Percentiles rank a stretch among this genome's conserved stretches.
Conservation (phyloP, 2,797 vertebrate species). For the Labroides dimidiatus region DNA sequence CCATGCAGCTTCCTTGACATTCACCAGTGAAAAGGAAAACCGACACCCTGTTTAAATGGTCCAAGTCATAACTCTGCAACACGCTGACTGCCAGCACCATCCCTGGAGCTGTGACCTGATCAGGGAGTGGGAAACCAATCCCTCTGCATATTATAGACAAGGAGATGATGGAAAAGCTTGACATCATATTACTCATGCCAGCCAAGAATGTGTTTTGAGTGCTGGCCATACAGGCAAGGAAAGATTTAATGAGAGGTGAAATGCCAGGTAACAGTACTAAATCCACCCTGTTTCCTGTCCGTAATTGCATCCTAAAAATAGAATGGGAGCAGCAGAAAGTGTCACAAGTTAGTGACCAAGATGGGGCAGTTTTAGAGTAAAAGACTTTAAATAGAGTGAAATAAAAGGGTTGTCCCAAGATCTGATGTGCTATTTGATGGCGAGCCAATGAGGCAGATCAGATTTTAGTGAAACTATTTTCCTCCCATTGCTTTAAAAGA, state of each 20-base stretch:
- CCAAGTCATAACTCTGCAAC: slow-evolving; percentile 1
- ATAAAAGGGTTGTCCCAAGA: not conserved
- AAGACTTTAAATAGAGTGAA: not conserved
- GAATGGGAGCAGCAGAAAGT: not conserved
- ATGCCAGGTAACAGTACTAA: not conserved
- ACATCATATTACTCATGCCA: slow-evolving; percentile 18
- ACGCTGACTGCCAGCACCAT: slow-evolving; percentile 15
- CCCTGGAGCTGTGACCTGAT: slow-evolving; percentile 30
- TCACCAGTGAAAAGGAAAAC: slow-evolving; percentile 17
- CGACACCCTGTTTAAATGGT: slow-evolving; percentile 19
- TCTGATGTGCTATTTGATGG: not conserved
- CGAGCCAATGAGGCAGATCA: not conserved
- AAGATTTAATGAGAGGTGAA: slow-evolving; percentile 3
- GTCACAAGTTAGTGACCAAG: not conserved
- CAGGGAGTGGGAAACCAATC: slow-evolving; percentile 14
- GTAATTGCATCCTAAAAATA: not conserved
- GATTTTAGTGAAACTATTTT: not conserved
- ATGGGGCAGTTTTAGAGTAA: not conserved
- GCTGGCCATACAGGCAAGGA: not conserved
- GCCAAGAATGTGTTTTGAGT: slow-evolving; percentile 6
- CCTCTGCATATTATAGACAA: slow-evolving; percentile 25
- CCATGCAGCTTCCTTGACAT: slow-evolving; percentile 2
- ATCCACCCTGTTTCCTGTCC: not conserved
- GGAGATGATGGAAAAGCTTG: slow-evolving; percentile 18
- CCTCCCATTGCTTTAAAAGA: not conserved